Evolutionary conservation across 2,113 vertebrate genomes (phyloP), one percentile per base, ranked within the genome.

Genomic region (Triplophysa siluroides): DNA sequence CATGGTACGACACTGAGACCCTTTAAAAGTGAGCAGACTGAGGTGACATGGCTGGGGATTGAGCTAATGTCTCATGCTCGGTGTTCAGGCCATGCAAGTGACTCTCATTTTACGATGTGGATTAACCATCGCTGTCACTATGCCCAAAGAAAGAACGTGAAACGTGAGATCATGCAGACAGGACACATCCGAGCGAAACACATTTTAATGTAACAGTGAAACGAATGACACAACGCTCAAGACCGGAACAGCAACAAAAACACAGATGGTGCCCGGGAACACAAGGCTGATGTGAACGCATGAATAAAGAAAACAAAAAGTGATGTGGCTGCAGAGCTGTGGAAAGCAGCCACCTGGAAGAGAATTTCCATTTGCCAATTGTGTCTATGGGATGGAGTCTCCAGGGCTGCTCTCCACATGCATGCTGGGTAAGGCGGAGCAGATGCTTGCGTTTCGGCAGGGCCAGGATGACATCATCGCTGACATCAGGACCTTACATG

Each of bases 1-100:
- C 10, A 62, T 18, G 69, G 6, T 21, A 52, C n/a, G 14, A 16
- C 14, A 9, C 24, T 60, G 19, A 47, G 12, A 14, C 3, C 0
- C 41, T 24, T 81, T n/a, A 63, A 64, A n/a, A 85, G 69, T 52
- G 29, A 29, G 79, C n/a, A 86, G 24, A 83, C 29, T 1, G 23
- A 64, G 43, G 50, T 62, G 74, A 72, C 50, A 83, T 38, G 56
- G 70, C 43, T 41, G 63, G 71, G 62, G 78, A 84, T 50, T 72
- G 82, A 73, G 81, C n/a, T 76, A 83, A 84, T 88, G 88, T 85
- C 73, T 87, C 90, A 89, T 92, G 90, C 91, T 88, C 78, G 70
- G 85, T 85, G 84, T 76, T 38, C 45, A 58, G 77, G 73, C 82
- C 80, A 83, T 87, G 86, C 86, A 79, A 77, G 69, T n/a, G 54